Percentiles rank a stretch among this genome's conserved stretches.
phyloP scores from a whole-genome alignment of 1,140 invertebrate genomes.

The Planococcus citri region DNA sequence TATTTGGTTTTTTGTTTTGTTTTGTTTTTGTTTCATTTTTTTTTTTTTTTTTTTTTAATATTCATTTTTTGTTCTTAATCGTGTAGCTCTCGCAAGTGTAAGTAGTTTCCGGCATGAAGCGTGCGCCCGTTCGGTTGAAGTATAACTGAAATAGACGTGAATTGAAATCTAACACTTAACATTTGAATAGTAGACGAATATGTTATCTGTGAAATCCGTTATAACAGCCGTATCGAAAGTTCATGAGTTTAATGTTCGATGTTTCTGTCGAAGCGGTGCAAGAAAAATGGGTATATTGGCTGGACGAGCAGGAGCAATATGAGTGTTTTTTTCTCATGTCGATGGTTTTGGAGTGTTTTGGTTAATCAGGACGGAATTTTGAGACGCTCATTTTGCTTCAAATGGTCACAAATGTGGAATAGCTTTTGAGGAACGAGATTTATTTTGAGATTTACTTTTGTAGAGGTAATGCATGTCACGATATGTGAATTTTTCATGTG shows the following conservation, averaged over 20 bases:
- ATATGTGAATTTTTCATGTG: too few relatives aligned
- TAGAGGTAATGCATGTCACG: too few relatives aligned
- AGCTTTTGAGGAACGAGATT: too few relatives aligned
- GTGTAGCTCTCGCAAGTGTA: not conserved
- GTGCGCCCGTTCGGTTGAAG: conserved; percentile 1
- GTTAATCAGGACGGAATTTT: too few relatives aligned
- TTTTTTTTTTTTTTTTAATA: conserved; percentile 1
- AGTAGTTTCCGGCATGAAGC: conserved; percentile 17
- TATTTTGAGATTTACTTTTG: too few relatives aligned
- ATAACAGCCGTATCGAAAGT: not conserved
- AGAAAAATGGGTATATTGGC: not conserved
- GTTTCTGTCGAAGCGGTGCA: not conserved
- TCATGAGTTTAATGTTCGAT: not conserved
- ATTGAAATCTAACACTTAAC: not conserved
- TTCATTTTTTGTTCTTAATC: conserved; percentile 5
- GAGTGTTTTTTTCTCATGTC: not conserved
- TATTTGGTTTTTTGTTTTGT: not conserved
- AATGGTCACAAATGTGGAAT: too few relatives aligned
- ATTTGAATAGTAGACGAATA: conserved; percentile 1
- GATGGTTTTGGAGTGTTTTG: not conserved
- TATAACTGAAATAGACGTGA: conserved; percentile 4
- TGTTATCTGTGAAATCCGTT: not conserved
- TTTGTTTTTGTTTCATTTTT: too few relatives aligned
- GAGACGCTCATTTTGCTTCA: too few relatives aligned
- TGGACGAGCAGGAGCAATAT: not conserved